phyloP scores from a whole-genome alignment of 2,797 vertebrate species.

The Lates japonicus region DNA sequence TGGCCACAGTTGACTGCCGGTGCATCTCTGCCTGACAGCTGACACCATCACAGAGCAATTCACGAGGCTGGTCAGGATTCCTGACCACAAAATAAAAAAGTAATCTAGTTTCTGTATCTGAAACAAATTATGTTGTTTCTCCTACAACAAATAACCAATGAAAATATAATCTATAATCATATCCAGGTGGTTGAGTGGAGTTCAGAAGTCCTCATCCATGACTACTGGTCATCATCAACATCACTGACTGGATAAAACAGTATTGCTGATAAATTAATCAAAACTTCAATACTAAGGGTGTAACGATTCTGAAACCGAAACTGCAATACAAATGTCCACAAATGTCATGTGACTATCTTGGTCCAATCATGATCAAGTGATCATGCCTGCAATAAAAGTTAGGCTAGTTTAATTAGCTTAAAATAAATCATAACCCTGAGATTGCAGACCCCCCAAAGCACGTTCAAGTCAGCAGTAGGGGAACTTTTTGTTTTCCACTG shows the following conservation, averaged over 20 bases:
- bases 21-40: conserved; percentile 52
- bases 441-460: no score
- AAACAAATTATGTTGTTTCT: conserved; percentile 26
- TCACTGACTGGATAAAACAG: background rate
- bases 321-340: no score
- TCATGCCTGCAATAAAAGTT: no score
- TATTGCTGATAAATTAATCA: background rate
- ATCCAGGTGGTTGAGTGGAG: background rate
- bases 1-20: conserved; percentile 50
- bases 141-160: conserved; percentile 10
- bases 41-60: conserved; percentile 39
- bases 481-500: background rate
- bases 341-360: no score
- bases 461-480: no score
- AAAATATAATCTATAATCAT: background rate
- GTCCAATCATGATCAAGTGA: no score
- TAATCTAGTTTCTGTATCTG: conserved; percentile 12
- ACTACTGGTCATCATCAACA: conserved; percentile 21
- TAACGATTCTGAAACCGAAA: no score
- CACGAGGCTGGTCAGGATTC: conserved; percentile 27
- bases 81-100: conserved; percentile 23
- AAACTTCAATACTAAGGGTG: background rate
- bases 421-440: no score
- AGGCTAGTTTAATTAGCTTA: no score
- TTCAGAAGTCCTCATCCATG: background rate